Conservation (phyloP, 2,888 invertebrate species). For the Coelopa pilipes region DNA sequence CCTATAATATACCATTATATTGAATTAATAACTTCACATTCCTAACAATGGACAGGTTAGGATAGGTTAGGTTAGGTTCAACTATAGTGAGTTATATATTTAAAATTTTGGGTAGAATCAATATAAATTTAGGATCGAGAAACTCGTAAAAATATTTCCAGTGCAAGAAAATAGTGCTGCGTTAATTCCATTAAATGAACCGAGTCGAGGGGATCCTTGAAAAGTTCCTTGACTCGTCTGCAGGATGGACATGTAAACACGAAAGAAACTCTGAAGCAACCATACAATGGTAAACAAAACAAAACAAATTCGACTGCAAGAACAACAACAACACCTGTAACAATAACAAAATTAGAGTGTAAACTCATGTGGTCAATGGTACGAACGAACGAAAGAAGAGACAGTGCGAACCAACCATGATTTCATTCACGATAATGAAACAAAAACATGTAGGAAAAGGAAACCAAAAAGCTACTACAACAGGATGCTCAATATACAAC, state of each 20-base stretch:
- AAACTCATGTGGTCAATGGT: slow-evolving; percentile 33
- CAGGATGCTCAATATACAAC: slow-evolving; percentile 23
- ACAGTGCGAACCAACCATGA: slow-evolving; percentile 29
- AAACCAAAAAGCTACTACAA: slow-evolving; percentile 10
- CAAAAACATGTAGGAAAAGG: slow-evolving; percentile 16
- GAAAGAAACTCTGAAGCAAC: no score
- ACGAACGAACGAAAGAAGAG: slow-evolving; percentile 4
- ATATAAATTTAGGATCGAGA: no score
- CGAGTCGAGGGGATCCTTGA: slow-evolving; percentile 54
- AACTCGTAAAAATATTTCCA: neutral
- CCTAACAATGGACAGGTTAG: no score
- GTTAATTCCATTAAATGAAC: neutral
- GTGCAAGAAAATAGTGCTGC: neutral
- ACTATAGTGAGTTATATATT: no score
- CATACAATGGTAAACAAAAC: no score
- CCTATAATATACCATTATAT: no score
- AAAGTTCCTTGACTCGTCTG: slow-evolving; percentile 57
- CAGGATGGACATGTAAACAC: neutral
- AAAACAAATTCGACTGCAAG: neutral
- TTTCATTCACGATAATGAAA: slow-evolving; percentile 20
- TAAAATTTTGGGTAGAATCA: no score
- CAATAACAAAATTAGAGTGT: neutral
- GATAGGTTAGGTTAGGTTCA: no score
- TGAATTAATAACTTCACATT: no score
- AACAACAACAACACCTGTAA: slow-evolving; percentile 3